A percentile compares a stretch with the other conserved stretches of the same genome.
These are phyloP conservation scores for Nannobrachium achirus DNA, from an alignment of 2,113 vertebrate genomes.

Conservation along the genomic window DNA sequence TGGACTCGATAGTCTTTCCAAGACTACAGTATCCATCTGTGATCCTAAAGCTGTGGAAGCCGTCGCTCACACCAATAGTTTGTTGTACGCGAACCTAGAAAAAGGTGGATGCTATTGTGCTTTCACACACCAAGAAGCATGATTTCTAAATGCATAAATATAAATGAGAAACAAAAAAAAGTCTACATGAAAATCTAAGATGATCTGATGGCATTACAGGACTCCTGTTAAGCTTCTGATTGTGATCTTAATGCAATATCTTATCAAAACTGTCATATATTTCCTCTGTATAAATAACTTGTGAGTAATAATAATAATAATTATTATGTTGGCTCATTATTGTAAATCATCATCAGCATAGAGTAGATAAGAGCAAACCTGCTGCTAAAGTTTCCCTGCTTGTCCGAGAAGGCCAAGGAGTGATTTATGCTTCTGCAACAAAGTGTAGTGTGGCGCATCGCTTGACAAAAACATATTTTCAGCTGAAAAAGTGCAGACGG, in stretches of 20 bases:
- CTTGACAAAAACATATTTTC: too few species aligned
- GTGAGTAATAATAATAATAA: slow-evolving; percentile 66
- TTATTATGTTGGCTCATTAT: slow-evolving; percentile 78
- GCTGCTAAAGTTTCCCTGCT: slow-evolving; percentile 84
- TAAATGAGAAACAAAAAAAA: slow-evolving; percentile 29
- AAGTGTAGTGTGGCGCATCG: too few species aligned
- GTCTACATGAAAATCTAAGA: slow-evolving; percentile 70
- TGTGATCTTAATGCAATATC: slow-evolving; percentile 77
- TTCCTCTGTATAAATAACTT: slow-evolving; percentile 78
- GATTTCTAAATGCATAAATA: slow-evolving; percentile 58
- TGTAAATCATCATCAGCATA: slow-evolving; percentile 80
- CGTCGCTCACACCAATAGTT: slow-evolving; percentile 43
- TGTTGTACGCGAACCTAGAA: slow-evolving; percentile 38
- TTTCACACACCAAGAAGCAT: slow-evolving; percentile 66
- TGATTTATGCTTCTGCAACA: too few species aligned
- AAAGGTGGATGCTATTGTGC: slow-evolving; percentile 68
- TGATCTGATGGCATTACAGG: slow-evolving; percentile 62
- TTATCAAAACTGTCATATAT: slow-evolving; percentile 76
- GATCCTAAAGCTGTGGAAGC: slow-evolving; percentile 44
- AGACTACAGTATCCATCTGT: slow-evolving; percentile 19
- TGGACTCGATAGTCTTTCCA: slow-evolving; percentile 22
- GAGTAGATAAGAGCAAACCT: slow-evolving; percentile 81
- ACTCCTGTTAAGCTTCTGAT: slow-evolving; percentile 72
- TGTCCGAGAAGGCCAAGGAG: slow-evolving; percentile 78
- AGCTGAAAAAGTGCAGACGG: too few species aligned